Base-by-base conservation (phyloP, 2,888 invertebrate species). In the Urechis unicinctus region DNA sequence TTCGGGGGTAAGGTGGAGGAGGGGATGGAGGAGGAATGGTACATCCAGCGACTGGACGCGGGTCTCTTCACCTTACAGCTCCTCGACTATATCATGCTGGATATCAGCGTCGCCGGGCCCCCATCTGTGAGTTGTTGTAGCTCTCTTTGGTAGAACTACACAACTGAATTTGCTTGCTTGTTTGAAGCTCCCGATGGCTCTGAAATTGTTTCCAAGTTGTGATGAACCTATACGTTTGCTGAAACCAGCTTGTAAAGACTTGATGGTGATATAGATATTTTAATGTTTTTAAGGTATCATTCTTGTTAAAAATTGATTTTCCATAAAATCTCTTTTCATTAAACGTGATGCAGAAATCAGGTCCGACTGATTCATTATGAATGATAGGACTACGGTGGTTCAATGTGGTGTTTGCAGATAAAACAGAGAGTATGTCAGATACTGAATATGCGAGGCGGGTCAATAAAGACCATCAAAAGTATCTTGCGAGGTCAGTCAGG, bases 41-140 rank as follows among this genome's bases (percentile, higher is more conserved):
- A 96, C 76, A 81, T 96, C 59, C 87, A 88, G 71, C 83, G 94
- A 60, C 79, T 98, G 48, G 93, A 96, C 58, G 89, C 89, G 6
- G 98, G 98, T 0, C 82, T 98, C n/a, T 98, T 96, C 77, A 92
- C 93, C 0, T 82, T 98, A 53, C 97, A 98, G 79, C 83, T 95
- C 51, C 86, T 97, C 28, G 95, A 96, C 77, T 91, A 93, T 73
- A 79, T 83, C 54, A 80, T 84, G 69, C 68, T 83, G 47, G 83
- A 83, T 59, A 77, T 82, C 13, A 81, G 81, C 63, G 77, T 78
- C 2, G 70, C 78, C 83, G 56, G 85, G 2, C 64, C 73, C 21
- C 59, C 70, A 6, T 68, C 74, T 21, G 75, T 77, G 62, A 25
- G 50, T 26, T 6, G 5, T 21, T n/a, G 3, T 24, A 17, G 3